phyloP scores from a whole-genome alignment of 2,888 invertebrate species.

The Drosophila neutralis region DNA sequence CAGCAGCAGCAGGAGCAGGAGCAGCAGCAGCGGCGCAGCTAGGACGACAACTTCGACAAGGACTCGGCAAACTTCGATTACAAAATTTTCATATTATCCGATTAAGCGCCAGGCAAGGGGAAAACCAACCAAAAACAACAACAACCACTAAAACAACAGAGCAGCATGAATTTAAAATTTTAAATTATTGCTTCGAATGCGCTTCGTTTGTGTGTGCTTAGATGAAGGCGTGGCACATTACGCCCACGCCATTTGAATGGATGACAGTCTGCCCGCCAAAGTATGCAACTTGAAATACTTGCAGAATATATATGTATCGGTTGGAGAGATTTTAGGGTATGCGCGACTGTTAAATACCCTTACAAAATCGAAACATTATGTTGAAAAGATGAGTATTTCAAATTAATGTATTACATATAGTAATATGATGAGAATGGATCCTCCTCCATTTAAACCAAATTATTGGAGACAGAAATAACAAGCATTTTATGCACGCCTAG shows the following conservation, averaged over 20 bases:
- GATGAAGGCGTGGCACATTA: slow-evolving; percentile 41
- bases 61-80: slow-evolving; percentile 76
- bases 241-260: slow-evolving; percentile 47
- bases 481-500: not conserved
- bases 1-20: not conserved
- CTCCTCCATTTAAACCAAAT: not conserved
- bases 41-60: slow-evolving; percentile 49
- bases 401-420: not conserved
- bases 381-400: not conserved
- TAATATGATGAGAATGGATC: not conserved
- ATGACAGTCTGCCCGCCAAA: slow-evolving; percentile 22
- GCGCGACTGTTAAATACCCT: slow-evolving; percentile 1
- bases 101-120: slow-evolving; percentile 58
- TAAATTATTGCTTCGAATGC: slow-evolving; percentile 68
- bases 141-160: slow-evolving; percentile 3
- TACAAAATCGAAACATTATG: not conserved
- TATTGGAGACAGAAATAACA: not conserved
- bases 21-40: slow-evolving; percentile 16
- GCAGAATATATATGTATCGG: not conserved
- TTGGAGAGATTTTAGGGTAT: not conserved
- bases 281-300: slow-evolving; percentile 50
- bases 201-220: slow-evolving; percentile 11
- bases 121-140: slow-evolving; percentile 11
- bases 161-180: slow-evolving; percentile 67
- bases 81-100: slow-evolving; percentile 77